Base-by-base conservation (phyloP, 2,797 vertebrate species). In the Acanthurus leucopareius region DNA sequence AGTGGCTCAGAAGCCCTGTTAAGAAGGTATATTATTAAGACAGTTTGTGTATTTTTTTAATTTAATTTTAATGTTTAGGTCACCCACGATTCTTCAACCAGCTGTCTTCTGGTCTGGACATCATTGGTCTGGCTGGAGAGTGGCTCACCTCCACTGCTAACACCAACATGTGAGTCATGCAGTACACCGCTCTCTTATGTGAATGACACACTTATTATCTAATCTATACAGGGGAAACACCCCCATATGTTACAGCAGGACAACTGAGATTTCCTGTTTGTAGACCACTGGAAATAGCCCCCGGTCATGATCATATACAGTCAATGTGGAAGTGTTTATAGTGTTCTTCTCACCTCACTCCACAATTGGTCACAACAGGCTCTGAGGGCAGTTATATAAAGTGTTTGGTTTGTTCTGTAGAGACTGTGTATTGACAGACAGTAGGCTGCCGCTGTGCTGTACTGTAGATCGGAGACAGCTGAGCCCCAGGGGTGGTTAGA, bases 71-170 rank as follows among this genome's bases (percentile, higher is more conserved):
- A 13, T 72, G 1, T 56, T 71, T 83, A 99, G 98, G 98, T 93
- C 98, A 99, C 58, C 98, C 98, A 73, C 96, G 98, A 32, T 99
- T 99, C 94, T 99, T 99, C 93, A 99, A 99, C 88, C 98, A 99
- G 92, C 87, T 99, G 32, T 99, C 98, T 4, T 96, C 97, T 44
- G 98, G 98, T 53, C 88, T 99, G 90, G 98, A 99, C 90, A 96
- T 99, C 32, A 98, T 99, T 59, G 98, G 98, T 35, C 91, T 99
- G 92, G 98, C 98, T 0, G 98, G 98, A 17, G 98, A 99, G 91
- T 99, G 98, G 98, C 94, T 99, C 83, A 99, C 98, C 7, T 99
- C 98, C 20, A 97, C 98, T 1, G 98, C 98, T 13, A 99, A 99
- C 68, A 99, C 98, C 47, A 99, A 99, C 91, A 99, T 99, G 97